Evolutionary conservation across 92 coral and sea anemone species (phyloP).

Genomic region (Epizoanthus stellaris): DNA sequence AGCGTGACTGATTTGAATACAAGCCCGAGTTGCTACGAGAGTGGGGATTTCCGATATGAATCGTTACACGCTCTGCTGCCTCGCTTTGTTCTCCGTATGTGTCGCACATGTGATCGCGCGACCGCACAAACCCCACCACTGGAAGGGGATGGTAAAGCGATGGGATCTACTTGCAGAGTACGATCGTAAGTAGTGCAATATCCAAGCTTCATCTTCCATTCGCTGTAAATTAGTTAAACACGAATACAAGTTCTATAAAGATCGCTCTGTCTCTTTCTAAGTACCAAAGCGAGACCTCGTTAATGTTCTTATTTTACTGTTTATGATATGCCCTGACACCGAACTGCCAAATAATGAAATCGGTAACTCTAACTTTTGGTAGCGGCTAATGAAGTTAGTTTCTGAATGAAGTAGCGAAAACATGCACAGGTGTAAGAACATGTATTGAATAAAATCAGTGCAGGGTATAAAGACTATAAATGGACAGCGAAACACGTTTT

Average conservation of each 20-base stretch:
- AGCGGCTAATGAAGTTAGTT: background rate
- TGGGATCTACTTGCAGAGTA: constrained; percentile 81
- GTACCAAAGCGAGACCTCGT: background rate
- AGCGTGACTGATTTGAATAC: constrained; percentile 24
- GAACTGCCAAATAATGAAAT: constrained; percentile 1
- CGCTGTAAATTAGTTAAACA: no score
- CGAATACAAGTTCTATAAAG: no score
- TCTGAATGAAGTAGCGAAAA: background rate
- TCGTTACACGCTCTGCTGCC: constrained; percentile 22
- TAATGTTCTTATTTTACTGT: background rate
- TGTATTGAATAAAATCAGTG: background rate
- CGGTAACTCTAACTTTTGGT: background rate
- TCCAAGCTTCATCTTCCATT: no score
- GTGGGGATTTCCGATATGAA: constrained; percentile 1
- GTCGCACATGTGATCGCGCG: constrained; percentile 25
- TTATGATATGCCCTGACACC: background rate
- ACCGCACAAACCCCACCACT: constrained; percentile 43
- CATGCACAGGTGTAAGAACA: background rate
- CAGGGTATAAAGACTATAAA: background rate
- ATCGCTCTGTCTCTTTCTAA: no score
- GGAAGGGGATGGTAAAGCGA: constrained; percentile 64
- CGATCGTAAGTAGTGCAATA: constrained; percentile 75
- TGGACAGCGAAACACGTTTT: no score
- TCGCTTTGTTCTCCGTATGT: constrained; percentile 17
- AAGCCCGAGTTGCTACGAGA: background rate